phyloP scores from a whole-genome alignment of 2,888 invertebrate species.

The Anthophora plumipes region DNA sequence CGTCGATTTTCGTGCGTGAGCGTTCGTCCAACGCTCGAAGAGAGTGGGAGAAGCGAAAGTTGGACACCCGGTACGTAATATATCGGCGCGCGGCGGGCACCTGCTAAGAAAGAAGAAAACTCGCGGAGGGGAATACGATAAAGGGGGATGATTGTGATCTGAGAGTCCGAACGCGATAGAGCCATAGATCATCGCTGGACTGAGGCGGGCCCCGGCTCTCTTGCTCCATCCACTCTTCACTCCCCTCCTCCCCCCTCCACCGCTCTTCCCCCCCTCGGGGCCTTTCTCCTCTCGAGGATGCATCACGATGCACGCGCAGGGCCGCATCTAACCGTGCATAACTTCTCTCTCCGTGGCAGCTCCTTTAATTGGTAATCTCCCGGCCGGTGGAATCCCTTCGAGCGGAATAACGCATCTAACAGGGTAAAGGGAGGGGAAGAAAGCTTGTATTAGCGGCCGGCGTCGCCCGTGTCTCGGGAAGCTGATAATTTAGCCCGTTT shows the following conservation, averaged over 20 bases:
- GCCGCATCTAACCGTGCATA: constrained; percentile 71
- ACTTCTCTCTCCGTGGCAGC: constrained; percentile 52
- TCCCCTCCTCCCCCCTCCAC: constrained; percentile 22
- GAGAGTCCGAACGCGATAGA: constrained; percentile 80
- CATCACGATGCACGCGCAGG: constrained; percentile 73
- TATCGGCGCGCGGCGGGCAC: constrained; percentile 70
- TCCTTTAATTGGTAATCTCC: constrained; percentile 60
- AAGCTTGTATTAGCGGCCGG: constrained; percentile 19
- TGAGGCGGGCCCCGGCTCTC: constrained; percentile 71
- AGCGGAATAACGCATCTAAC: constrained; percentile 41
- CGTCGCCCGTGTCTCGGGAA: constrained; percentile 36
- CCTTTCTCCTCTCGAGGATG: constrained; percentile 62
- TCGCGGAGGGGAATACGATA: constrained; percentile 71
- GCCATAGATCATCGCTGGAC: constrained; percentile 81
- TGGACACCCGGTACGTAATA: constrained; percentile 74
- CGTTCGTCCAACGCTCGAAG: constrained; percentile 9
- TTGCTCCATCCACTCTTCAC: constrained; percentile 57
- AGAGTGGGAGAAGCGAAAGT: constrained; percentile 59
- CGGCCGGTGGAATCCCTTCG: constrained; percentile 38
- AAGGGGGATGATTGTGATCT: constrained; percentile 80
- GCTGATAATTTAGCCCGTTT: constrained; percentile 51
- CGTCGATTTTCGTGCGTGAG: too few species aligned
- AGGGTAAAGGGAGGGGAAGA: not conserved
- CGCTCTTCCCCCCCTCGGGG: constrained; percentile 50
- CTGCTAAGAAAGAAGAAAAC: constrained; percentile 77